phyloP scores from a whole-genome alignment of 2,113 vertebrate species.

The Corythornis madagascariensis region DNA sequence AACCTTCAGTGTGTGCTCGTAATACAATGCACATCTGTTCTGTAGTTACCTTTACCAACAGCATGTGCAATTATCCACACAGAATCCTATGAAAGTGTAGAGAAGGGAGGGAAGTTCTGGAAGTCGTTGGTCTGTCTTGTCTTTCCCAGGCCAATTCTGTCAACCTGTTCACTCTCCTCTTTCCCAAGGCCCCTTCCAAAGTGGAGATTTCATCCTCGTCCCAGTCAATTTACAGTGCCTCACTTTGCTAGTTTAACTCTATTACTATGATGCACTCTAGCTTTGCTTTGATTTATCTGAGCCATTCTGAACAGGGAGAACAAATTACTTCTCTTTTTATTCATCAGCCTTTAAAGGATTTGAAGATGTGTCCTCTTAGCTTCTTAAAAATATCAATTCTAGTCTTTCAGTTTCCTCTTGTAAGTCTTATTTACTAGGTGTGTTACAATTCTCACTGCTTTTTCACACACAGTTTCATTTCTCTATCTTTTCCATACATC shows the following conservation, averaged over 20 bases:
- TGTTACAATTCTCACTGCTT: not conserved
- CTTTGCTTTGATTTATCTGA: not conserved
- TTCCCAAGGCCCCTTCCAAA: not conserved
- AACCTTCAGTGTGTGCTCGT: not conserved
- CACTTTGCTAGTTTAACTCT: not conserved
- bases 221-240: not conserved
- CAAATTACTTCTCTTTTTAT: not conserved
- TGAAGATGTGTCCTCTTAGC: not conserved
- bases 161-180: not conserved
- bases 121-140: accelerated
- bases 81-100: not conserved
- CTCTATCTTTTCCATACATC: not conserved
- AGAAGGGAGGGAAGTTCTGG: not conserved
- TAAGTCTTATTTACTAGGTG: not conserved
- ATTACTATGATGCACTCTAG: not conserved
- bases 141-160: not conserved
- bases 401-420: not conserved
- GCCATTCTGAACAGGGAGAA: not conserved
- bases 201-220: not conserved
- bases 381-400: not conserved
- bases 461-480: not conserved
- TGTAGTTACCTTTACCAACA: not conserved
- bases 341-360: not conserved
- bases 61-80: not conserved
- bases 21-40: not conserved